Percentiles rank a stretch among this genome's conserved stretches.
These are phyloP conservation scores for Osmerus mordax DNA, from an alignment of 2,113 vertebrate species.

Conservation along the genomic window DNA sequence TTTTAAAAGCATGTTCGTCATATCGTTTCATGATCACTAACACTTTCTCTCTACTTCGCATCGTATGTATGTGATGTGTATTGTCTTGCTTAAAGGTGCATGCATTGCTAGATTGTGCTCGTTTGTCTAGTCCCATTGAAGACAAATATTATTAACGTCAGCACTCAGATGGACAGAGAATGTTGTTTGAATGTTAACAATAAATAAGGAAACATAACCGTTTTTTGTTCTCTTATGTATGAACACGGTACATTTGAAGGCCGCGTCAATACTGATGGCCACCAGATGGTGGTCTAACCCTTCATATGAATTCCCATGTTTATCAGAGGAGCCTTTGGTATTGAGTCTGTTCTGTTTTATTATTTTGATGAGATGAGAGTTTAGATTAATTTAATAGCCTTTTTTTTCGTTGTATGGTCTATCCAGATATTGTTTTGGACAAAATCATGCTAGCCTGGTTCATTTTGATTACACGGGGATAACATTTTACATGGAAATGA, in stretches of 20 bases:
- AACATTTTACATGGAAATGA: constrained; percentile 2
- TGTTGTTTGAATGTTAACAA: constrained; percentile 29
- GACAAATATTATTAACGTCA: not conserved
- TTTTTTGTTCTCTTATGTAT: too few species aligned
- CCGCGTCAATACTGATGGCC: constrained; percentile 1
- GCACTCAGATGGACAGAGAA: constrained; percentile 17
- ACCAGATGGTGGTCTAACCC: constrained; percentile 50
- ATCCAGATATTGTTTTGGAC: too few species aligned
- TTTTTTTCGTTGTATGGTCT: too few species aligned
- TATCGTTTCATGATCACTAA: too few species aligned
- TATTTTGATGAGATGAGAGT: too few species aligned
- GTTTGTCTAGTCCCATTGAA: constrained; percentile 6
- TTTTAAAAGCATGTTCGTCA: constrained; percentile 12
- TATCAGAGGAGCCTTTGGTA: too few species aligned
- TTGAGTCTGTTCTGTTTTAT: too few species aligned
- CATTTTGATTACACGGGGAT: not conserved
- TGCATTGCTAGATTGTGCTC: constrained; percentile 20
- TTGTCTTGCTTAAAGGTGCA: constrained; percentile 9
- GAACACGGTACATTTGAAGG: not conserved
- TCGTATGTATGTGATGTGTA: not conserved
- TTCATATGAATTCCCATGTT: constrained; percentile 38
- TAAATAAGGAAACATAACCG: constrained; percentile 29
- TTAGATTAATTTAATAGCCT: too few species aligned
- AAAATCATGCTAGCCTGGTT: too few species aligned
- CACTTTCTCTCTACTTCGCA: too few species aligned